These are phyloP conservation scores for Orchesellides sinensis DNA, from an alignment of 2,888 invertebrate genomes.

Conservation along the genomic window DNA sequence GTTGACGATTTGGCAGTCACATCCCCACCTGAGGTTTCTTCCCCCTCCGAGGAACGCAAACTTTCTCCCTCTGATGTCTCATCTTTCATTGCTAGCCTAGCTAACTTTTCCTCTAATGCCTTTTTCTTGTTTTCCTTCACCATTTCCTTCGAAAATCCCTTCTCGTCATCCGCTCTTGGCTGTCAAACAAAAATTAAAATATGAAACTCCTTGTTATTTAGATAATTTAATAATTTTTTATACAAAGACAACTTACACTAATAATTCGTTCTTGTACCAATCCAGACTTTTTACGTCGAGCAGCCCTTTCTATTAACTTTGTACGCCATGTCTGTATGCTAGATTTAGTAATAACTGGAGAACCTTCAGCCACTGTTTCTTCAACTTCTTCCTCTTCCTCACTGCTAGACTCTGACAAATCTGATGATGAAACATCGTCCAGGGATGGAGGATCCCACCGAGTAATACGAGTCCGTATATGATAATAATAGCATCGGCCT, in stretches of 20 bases:
- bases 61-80: neutral
- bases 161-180: conserved; percentile 37
- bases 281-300: conserved; percentile 77
- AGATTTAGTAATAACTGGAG: conserved; percentile 20
- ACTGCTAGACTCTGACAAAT: conserved; percentile 55
- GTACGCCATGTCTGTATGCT: conserved; percentile 51
- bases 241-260: conserved; percentile 79
- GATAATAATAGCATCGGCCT: conserved; percentile 95
- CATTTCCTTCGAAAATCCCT: conserved; percentile 53
- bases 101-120: conserved; percentile 58
- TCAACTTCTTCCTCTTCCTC: conserved; percentile 72
- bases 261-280: conserved; percentile 83
- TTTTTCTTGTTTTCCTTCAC: conserved; percentile 49
- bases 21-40: neutral
- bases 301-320: conserved; percentile 65
- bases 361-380: conserved; percentile 75
- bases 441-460: conserved; percentile 86
- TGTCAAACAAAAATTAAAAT: conserved; percentile 15
- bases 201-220: neutral
- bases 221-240: neutral
- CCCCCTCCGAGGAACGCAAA: neutral
- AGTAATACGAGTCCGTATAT: conserved; percentile 85
- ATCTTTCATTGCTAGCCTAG: conserved; percentile 35
- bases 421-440: conserved; percentile 53
- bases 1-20: conserved; percentile 10